Conservation (phyloP, 2,113 vertebrate species). For the Aphelocoma coerulescens region DNA sequence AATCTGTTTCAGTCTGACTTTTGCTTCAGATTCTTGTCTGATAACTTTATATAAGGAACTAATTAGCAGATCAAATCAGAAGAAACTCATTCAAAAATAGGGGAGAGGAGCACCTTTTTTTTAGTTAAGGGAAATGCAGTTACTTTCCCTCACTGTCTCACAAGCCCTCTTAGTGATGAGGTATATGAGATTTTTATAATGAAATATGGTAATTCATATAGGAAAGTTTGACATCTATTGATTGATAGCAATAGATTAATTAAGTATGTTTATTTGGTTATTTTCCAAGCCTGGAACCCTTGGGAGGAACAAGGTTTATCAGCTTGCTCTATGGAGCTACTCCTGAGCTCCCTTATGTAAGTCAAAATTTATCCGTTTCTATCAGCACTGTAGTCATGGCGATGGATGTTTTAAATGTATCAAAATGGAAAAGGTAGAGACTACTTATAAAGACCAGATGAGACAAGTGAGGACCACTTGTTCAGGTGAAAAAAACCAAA, state of each 20-base stretch:
- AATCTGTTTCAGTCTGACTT: neutral
- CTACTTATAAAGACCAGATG: neutral
- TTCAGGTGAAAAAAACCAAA: neutral
- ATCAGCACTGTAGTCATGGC: neutral
- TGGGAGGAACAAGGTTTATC: neutral
- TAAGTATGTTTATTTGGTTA: neutral
- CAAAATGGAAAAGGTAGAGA: neutral
- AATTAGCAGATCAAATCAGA: neutral
- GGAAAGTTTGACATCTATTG: neutral
- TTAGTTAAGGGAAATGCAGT: neutral
- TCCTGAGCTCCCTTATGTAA: neutral
- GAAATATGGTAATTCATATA: neutral
- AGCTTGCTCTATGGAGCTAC: neutral
- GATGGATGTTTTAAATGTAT: neutral
- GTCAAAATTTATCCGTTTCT: neutral
- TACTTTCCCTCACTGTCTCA: neutral
- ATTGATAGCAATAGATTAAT: neutral
- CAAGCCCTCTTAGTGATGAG: neutral
- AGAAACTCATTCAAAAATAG: neutral
- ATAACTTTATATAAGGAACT: neutral
- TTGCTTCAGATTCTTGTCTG: neutral
- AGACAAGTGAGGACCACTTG: neutral
- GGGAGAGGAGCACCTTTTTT: neutral
- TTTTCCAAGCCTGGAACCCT: neutral
- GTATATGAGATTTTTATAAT: neutral